Evolutionary conservation across 2,797 vertebrate genomes (phyloP).

Genomic region (Paguma larvata): DNA sequence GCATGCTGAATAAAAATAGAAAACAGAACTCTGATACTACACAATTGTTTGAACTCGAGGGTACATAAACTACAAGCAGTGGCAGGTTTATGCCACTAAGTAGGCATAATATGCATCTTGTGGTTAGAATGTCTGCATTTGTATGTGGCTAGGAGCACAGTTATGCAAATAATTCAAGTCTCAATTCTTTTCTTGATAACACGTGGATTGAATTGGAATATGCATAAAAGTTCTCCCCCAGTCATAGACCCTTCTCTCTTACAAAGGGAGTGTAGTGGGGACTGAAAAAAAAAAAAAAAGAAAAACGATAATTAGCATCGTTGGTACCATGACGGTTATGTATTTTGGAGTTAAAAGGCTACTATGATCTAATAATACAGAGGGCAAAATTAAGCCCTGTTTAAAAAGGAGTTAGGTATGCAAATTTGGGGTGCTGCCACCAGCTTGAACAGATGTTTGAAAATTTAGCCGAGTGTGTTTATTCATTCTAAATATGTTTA

Average conservation of each 20-base stretch:
- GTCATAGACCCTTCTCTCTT: not conserved
- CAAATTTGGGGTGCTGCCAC: constrained; percentile 56
- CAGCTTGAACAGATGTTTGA: constrained; percentile 79
- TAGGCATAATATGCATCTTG: constrained; percentile 1
- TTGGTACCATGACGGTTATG: not conserved
- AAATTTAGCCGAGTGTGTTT: constrained; percentile 76
- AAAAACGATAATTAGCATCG: not conserved
- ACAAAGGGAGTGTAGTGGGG: not conserved
- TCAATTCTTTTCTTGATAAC: constrained; percentile 54
- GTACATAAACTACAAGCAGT: not conserved
- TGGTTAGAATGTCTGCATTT: constrained; percentile 61
- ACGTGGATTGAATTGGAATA: not conserved
- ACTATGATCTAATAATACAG: constrained; percentile 58
- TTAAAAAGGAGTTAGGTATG: constrained; percentile 66
- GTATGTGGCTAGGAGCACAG: constrained; percentile 34
- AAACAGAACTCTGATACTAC: not conserved
- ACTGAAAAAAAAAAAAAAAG: not conserved
- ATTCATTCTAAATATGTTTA: constrained; percentile 81
- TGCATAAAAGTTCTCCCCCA: not conserved
- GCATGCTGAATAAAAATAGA: constrained; percentile 13
- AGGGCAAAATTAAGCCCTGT: constrained; percentile 51
- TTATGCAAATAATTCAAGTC: constrained; percentile 68
- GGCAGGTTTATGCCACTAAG: constrained; percentile 46
- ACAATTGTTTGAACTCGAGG: constrained; percentile 19
- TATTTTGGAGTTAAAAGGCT: not conserved